These are phyloP conservation scores for Taeniopygia guttata DNA, from an alignment of 2,797 vertebrate genomes.

Conservation along the genomic window DNA sequence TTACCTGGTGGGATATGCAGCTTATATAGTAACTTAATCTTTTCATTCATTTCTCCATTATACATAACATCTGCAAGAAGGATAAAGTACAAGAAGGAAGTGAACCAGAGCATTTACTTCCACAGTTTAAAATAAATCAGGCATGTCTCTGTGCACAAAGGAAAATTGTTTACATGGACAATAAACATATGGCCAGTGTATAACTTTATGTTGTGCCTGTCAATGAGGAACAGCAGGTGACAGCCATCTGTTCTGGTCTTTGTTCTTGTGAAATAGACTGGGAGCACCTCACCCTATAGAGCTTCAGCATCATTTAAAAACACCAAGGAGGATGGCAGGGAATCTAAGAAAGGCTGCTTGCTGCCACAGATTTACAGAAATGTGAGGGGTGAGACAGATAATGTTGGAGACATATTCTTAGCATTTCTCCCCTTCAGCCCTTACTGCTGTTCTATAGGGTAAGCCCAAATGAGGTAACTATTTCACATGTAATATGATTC, in stretches of 20 bases:
- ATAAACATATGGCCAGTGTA: neutral
- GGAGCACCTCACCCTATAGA: neutral
- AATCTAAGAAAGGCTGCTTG: neutral
- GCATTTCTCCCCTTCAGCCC: neutral
- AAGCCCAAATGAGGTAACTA: neutral
- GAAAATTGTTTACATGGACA: neutral
- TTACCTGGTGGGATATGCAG: constrained; percentile 94
- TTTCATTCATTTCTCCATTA: constrained; percentile 93
- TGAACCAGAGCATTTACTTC: neutral
- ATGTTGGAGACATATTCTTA: neutral
- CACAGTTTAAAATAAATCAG: constrained; percentile 9
- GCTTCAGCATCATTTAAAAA: neutral
- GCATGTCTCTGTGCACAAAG: neutral
- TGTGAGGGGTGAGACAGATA: neutral
- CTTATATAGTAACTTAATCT: constrained; percentile 88
- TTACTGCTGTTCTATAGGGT: neutral
- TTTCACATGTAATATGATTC: neutral
- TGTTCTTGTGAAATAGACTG: neutral
- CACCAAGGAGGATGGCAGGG: neutral
- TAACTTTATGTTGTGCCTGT: neutral
- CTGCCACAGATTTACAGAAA: neutral
- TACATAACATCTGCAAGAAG: constrained; percentile 85
- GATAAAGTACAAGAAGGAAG: neutral
- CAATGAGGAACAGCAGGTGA: neutral
- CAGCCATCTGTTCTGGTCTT: neutral